phyloP scores from a whole-genome alignment of 2,888 invertebrate genomes.

The Nomada goodeniana region DNA sequence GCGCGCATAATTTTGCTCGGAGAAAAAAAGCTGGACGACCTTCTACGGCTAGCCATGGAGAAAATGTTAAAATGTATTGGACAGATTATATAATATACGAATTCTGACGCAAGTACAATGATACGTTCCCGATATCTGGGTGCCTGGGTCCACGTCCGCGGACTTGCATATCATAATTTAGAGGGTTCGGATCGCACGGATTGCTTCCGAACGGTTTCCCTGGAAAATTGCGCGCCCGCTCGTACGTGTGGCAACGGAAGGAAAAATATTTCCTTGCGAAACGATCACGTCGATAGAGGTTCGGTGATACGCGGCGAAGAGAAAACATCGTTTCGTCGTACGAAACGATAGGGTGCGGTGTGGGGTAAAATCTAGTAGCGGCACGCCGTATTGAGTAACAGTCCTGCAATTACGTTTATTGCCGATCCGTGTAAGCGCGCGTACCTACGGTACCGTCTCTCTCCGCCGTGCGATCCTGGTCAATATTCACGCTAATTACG shows the following conservation, averaged over 20 bases:
- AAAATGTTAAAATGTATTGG: constrained; percentile 22
- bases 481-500: constrained; percentile 73
- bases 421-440: constrained; percentile 64
- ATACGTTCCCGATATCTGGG: too few relatives aligned
- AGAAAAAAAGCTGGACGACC: constrained; percentile 24
- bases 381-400: constrained; percentile 69
- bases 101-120: neutral
- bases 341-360: constrained; percentile 50
- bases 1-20: constrained; percentile 35
- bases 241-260: neutral
- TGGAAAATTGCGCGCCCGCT: neutral
- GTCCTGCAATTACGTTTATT: constrained; percentile 76
- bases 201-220: neutral
- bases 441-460: constrained; percentile 31
- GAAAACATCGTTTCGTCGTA: constrained; percentile 32
- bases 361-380: constrained; percentile 63
- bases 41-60: constrained; percentile 30
- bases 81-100: constrained; percentile 32
- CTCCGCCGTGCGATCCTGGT: constrained; percentile 62
- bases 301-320: constrained; percentile 29
- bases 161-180: too few relatives aligned
- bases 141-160: too few relatives aligned
- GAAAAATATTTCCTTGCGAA: constrained; percentile 28
- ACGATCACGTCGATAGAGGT: constrained; percentile 13
- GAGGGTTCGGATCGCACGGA: neutral